Conservation (phyloP, 35 echinoderm and acorn worm genomes). For the Hemicentrotus pulcherrimus region DNA sequence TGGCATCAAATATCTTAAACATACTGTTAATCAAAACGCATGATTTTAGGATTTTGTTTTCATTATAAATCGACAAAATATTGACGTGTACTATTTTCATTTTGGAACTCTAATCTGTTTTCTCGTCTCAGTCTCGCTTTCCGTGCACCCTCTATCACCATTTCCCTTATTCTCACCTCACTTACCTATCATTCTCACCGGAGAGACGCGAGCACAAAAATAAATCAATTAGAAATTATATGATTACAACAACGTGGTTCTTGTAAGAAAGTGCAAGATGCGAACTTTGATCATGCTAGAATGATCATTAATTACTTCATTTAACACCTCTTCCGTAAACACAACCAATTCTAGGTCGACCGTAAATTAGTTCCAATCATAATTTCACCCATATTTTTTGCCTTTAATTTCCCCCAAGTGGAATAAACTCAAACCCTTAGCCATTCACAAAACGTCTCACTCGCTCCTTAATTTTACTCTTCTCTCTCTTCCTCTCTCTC, state of each 20-base stretch:
- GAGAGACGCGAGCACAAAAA: neutral
- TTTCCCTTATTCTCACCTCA: neutral
- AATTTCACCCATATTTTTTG: conserved; percentile 40
- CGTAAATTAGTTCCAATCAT: conserved; percentile 48
- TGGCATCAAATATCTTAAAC: too few relatives aligned
- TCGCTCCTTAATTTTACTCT: neutral
- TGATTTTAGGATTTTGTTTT: too few relatives aligned
- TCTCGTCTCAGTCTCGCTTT: conserved; percentile 17
- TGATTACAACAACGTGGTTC: conserved; percentile 16
- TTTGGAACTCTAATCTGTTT: neutral
- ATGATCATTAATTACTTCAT: conserved; percentile 48
- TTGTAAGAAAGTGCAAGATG: conserved; percentile 26
- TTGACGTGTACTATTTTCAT: neutral
- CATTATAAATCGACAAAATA: neutral
- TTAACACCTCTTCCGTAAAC: conserved; percentile 30
- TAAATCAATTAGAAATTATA: conserved; percentile 44
- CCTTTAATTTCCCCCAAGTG: neutral
- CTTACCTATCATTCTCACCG: neutral
- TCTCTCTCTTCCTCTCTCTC: neutral
- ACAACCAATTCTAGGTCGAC: conserved; percentile 46
- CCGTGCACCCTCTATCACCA: neutral
- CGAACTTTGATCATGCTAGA: conserved; percentile 23
- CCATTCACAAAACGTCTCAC: neutral
- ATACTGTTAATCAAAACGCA: too few relatives aligned
- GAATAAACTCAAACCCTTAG: neutral